Base-by-base conservation (phyloP, 2,888 invertebrate species). In the Agrotis puta region DNA sequence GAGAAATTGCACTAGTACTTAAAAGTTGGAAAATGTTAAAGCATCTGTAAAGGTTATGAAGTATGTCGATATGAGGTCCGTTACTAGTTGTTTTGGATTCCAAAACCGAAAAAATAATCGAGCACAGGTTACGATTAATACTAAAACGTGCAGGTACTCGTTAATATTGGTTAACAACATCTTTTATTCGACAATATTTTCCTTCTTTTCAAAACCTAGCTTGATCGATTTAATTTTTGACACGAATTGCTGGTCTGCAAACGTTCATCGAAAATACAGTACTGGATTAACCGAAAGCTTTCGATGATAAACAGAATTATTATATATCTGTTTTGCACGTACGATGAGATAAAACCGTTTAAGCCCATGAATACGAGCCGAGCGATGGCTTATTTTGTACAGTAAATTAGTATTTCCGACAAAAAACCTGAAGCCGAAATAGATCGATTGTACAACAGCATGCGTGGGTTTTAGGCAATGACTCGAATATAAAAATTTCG, bases 221-320 rank as follows among this genome's bases (percentile, higher is more conserved):
- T 24, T 54, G n/a, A 7, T n/a, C n/a, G 48, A 56, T 74, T 70
- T 69, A 54, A 67, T 65, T 80, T 77, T 68, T 68, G 67, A 69
- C 58, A 66, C 43, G 66, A 68, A 58, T 51, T 64, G 70, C 70
- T 70, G 47, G 20, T 70, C 59, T 57, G 53, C 61, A 69, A 70
- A 65, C 53, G 53, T 47, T 47, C 45, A 45, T 33, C 51, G 64
- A n/a, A 71, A 64, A 61, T 58, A 43, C 24, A 51, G 54, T 33
- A 16, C 39, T 59, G 64, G 70, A 74, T 81, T 77, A 77, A 73
- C 54, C 2, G 50, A 77, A 68, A 69, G 66, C 64, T 73, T 73
- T 69, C 33, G 63, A 67, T 58, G 53, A 81, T 64, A 58, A 67
- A 70, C 33, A 53, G n/a, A 73, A 64, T 64, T 54, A 53, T n/a